Evolutionary conservation across 2,113 vertebrate genomes (phyloP), one percentile per base, ranked within the genome.

Genomic region (Martes martes): DNA sequence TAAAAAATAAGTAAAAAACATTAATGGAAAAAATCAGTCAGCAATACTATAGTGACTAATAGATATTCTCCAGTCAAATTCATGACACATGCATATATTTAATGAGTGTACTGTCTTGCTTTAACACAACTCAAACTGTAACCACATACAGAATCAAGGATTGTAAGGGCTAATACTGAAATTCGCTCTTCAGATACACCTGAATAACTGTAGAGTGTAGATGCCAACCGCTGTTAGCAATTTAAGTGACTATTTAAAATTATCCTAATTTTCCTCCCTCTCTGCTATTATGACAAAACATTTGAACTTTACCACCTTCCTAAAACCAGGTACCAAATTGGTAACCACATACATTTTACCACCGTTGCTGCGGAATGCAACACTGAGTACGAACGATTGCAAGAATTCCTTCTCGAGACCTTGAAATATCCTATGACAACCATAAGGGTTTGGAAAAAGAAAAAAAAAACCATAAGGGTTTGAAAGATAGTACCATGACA

Each of bases 391-490:
- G 95, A 67, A 92, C 11, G 92, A 16, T 61, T 89, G 33, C 67
- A 57, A 76, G 33, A 92, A 84, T 95, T 96, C 65, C 26, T 94
- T 91, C 94, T 76, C 65, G 15, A 95, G 26, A 63, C 74, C 39
- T 86, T 81, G 33, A 81, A 86, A 28, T 89, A 4, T 59, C 69
- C 45, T 57, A 23, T 69, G 79, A 74, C n/a, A 92, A 92, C 45
- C 16, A 4, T 42, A 31, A 55, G 13, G 0, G 5, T 65, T 65
- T 65, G 63, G 63, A 13, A 63, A 63, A 28, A 63, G 61, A 31
- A 13, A 31, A 65, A 63, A 31, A 14, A 65, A 65, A 87, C n/a
- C 16, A 1, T 42, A 31, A 55, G 16, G 45, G 50, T 81, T 94
- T 89, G 21, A 69, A 67, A 74, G 67, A 85, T 71, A 91, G 52